Evolutionary conservation across 2,888 invertebrate species (phyloP).

Genomic region (Atherix ibis): DNA sequence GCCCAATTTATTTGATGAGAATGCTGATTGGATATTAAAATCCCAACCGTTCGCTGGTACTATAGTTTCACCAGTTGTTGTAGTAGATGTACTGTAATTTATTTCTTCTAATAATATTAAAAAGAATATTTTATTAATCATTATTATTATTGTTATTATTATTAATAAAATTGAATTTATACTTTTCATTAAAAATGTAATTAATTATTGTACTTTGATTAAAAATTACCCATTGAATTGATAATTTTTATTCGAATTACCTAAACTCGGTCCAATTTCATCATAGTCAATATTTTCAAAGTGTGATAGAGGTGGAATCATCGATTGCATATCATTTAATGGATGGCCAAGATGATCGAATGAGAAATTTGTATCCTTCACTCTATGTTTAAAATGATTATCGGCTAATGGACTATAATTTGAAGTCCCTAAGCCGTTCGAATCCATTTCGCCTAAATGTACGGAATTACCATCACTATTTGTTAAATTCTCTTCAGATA

Average conservation of each 20-base stretch:
- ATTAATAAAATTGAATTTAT: too few species aligned
- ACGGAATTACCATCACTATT: slow-evolving; percentile 21
- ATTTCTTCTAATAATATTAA: slow-evolving; percentile 15
- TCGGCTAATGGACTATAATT: too few species aligned
- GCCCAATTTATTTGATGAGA: not conserved
- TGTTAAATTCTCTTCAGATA: slow-evolving; percentile 50
- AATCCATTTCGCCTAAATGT: too few species aligned
- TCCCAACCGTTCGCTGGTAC: slow-evolving; percentile 31
- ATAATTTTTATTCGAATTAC: too few species aligned
- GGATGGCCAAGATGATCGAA: slow-evolving; percentile 4
- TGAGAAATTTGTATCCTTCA: too few species aligned
- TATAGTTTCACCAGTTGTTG: slow-evolving; percentile 21
- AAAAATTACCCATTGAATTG: too few species aligned
- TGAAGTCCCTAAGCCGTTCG: too few species aligned
- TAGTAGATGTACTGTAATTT: slow-evolving; percentile 15
- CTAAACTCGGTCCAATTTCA: slow-evolving; percentile 20
- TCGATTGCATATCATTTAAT: slow-evolving; percentile 23
- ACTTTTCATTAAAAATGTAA: too few species aligned
- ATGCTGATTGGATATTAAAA: slow-evolving; percentile 20
- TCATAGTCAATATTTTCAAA: slow-evolving; percentile 31
- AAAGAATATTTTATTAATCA: not conserved
- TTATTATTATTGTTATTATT: not conserved
- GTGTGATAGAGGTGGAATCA: slow-evolving; percentile 28
- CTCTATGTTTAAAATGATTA: too few species aligned
- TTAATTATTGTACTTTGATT: too few species aligned